Conservation (phyloP, 1,140 invertebrate genomes). For the Hormaphis cornu region DNA sequence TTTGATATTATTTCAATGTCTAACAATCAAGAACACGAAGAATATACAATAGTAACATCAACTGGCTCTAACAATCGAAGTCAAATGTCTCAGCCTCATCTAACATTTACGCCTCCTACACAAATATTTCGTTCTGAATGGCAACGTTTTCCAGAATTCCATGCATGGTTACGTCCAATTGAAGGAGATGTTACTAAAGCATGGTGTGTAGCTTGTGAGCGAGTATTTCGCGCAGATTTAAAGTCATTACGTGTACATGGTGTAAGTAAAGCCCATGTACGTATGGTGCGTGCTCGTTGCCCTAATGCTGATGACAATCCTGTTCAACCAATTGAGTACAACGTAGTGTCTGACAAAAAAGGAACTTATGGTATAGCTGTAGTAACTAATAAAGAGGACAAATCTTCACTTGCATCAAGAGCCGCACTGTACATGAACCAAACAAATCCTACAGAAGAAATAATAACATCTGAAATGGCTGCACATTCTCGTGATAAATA, state of each 20-base stretch:
- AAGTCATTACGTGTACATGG: constrained; percentile 35
- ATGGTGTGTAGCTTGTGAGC: constrained; percentile 36
- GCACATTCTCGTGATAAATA: constrained; percentile 23
- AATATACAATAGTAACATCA: constrained; percentile 19
- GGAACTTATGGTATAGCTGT: constrained; percentile 33
- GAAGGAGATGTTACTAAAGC: constrained; percentile 36
- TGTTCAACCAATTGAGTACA: constrained; percentile 27
- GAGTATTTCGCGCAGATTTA: constrained; percentile 36
- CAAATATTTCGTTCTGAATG: constrained; percentile 33
- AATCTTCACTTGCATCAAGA: constrained; percentile 24
- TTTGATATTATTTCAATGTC: constrained; percentile 27
- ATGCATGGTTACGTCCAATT: constrained; percentile 34
- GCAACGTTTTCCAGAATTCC: constrained; percentile 36
- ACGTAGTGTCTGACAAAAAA: constrained; percentile 32
- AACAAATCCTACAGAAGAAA: constrained; percentile 33
- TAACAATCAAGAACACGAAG: constrained; percentile 22
- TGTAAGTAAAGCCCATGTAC: constrained; percentile 33
- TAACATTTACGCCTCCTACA: constrained; percentile 15
- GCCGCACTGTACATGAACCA: constrained; percentile 32
- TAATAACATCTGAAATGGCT: constrained; percentile 28
- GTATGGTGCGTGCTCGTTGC: constrained; percentile 24
- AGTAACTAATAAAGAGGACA: constrained; percentile 31
- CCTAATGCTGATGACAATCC: constrained; percentile 30
- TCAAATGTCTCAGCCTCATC: constrained; percentile 22
- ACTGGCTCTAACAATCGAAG: constrained; percentile 10